Evolutionary conservation across 2,113 vertebrate species (phyloP), one percentile per base, ranked within the genome.

Genomic region (Diglossa brunneiventris): DNA sequence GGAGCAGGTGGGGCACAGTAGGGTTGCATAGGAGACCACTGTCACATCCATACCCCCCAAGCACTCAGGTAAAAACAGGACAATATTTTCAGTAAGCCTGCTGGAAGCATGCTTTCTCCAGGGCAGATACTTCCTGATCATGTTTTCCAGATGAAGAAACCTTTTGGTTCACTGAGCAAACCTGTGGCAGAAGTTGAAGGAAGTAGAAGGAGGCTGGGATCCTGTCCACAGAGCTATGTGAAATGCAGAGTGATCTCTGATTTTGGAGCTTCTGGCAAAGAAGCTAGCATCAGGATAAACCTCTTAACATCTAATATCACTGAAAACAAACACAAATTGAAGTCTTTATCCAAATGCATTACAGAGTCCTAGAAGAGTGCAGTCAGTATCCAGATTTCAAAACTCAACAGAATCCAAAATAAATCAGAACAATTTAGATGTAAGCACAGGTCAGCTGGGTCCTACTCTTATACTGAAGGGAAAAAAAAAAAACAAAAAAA

Each of bases 261-360:
- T 84, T 82, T 63, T 68, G 85, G 77, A 92, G 90, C 81, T 80
- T 89, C 66, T 84, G 74, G 81, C 81, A 92, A 89, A 72, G 79
- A 52, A 83, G 47, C 41, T 66, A 62, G 80, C 83, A 91, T 77
- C 77, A 67, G 61, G 77, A 74, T 94, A 94, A 95, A 95, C 91
- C 91, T 87, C 93, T 83, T 92, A 87, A 74, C 35, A 16, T 69
- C 58, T 64, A 79, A 55, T 76, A 78, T 64, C 69, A 44, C 78
- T 9, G 8, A 67, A 67, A 89, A 89, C 55, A 92, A 95, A 55
- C 47, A 52, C 33, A 56, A 89, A 66, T 72, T 72, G 52, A 95
- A 84, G 52, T 75, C 69, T 58, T 78, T 46, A 84, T 81, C 74
- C 61, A 55, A 70, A 78, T 42, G 56, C 61, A 7, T 41, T 27